Evolutionary conservation across 2,113 vertebrate species (phyloP).

Genomic region (Stegostoma tigrinum): DNA sequence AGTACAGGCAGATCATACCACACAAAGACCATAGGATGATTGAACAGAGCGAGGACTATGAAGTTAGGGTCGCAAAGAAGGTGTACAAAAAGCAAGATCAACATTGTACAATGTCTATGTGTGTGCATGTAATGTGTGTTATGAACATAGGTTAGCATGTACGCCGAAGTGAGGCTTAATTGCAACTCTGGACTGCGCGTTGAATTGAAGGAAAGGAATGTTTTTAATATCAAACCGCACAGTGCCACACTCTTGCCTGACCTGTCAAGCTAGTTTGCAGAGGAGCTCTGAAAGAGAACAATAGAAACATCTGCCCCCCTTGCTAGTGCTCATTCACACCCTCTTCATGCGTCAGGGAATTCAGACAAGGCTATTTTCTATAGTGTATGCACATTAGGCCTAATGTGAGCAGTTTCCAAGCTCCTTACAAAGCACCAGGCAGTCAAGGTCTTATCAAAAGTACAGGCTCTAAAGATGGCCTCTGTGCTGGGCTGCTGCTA

Average conservation of each 20-base stretch:
- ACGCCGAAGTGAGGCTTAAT: background rate
- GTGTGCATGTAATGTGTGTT: background rate
- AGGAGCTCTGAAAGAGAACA: constrained; percentile 30
- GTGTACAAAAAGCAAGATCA: no score
- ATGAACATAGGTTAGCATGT: background rate
- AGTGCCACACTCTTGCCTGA: constrained; percentile 26
- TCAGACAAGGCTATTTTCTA: constrained; percentile 26
- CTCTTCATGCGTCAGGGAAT: constrained; percentile 29
- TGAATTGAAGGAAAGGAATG: constrained; percentile 26
- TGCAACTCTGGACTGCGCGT: background rate
- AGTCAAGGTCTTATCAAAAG: constrained; percentile 23
- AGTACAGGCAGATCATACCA: no score
- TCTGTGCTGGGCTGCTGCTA: background rate
- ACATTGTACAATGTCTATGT: background rate
- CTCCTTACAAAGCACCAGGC: background rate
- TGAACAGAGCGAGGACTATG: no score
- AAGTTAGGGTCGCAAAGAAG: no score
- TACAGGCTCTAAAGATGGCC: background rate
- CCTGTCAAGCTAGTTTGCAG: constrained; percentile 32
- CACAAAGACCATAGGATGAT: no score
- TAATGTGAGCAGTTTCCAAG: constrained; percentile 28
- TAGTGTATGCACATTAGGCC: constrained; percentile 23
- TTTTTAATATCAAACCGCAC: background rate
- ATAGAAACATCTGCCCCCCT: constrained; percentile 28
- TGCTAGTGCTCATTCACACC: constrained; percentile 32